phyloP scores from a whole-genome alignment of 2,113 vertebrate species.

The Origma solitaria region DNA sequence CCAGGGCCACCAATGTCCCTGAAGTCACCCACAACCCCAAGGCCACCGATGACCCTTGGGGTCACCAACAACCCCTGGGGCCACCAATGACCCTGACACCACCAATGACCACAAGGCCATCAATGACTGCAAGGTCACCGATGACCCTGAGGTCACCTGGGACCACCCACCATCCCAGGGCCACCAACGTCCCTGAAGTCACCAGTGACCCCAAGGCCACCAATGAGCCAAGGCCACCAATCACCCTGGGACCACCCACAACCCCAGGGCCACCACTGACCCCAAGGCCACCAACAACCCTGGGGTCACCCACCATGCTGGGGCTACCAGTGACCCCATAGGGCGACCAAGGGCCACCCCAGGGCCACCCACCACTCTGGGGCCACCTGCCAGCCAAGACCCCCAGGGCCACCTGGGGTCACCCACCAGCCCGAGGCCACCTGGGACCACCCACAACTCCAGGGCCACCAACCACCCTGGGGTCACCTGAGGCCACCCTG shows the following conservation, averaged over 20 bases:
- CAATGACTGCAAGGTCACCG: not conserved
- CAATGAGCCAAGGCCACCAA: not conserved
- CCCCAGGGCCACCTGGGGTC: not conserved
- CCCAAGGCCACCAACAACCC: not conserved
- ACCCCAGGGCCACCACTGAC: not conserved
- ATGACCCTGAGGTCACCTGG: not conserved
- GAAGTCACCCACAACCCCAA: not conserved
- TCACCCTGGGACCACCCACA: not conserved
- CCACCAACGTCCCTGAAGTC: not conserved
- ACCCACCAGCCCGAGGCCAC: not conserved
- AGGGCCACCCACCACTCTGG: not conserved
- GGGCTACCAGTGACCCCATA: not conserved
- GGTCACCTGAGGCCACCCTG: not conserved
- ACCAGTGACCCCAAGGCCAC: not conserved
- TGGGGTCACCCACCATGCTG: not conserved
- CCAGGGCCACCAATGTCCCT: not conserved
- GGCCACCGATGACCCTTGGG: accelerated
- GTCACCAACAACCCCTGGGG: accelerated
- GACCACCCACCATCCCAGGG: too few species aligned
- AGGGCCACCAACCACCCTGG: not conserved
- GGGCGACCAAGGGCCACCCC: not conserved
- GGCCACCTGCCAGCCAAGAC: not conserved
- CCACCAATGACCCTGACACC: not conserved
- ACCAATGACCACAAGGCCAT: not conserved
- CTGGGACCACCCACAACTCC: not conserved